Base-by-base conservation (phyloP, 2,113 vertebrate genomes). In the Tragelaphus strepsiceros region DNA sequence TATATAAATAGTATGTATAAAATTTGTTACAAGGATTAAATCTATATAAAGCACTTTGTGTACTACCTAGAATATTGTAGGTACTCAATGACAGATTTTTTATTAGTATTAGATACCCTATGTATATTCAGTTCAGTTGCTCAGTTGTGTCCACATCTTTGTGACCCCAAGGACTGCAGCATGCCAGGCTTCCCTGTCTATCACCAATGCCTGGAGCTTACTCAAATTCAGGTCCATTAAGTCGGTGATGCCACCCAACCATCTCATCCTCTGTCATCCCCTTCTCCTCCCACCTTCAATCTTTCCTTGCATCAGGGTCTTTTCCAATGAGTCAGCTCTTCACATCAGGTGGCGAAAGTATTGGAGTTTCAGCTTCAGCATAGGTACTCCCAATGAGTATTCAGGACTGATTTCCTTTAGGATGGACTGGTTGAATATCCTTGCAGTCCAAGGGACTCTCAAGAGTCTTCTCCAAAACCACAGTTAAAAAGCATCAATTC, bases 11-110 rank as follows among this genome's bases (percentile, higher is more conserved):
- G 16, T 43, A 95, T 56, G 2, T 91, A 39, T 80, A 86, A 24
- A 54, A 95, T 84, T 81, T 59, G 5, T 90, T 91, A 17, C 7
- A 81, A 97, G 24, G 21, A 97, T 84, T 96, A 87, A 71, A 87
- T 88, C 16, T 43, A 49, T 43, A 11, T 74, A 49, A 87, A 94
- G 8, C 30, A 97, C 4, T 89, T 83, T 59, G 7, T 56, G 28
- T 5, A 78, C 54, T 91, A 89, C 21, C 39, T 28, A 3, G 4
- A 19, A 87, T 6, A 90, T 14, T 61, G 14, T 19, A 43, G 2
- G 10, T 53, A 83, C 22, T 84, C 62, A 88, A 56, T 3, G 43
- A 43, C 24, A 7, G 56, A 87, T n/a, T 59, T 94, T 64, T 92
- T 81, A 67, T 53, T 81, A 88, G 7, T 90, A 49, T 17, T 56